A percentile compares a stretch with the other conserved stretches of the same genome.
phyloP scores from a whole-genome alignment of 2,113 vertebrate genomes.

The Catharus bicknelli region DNA sequence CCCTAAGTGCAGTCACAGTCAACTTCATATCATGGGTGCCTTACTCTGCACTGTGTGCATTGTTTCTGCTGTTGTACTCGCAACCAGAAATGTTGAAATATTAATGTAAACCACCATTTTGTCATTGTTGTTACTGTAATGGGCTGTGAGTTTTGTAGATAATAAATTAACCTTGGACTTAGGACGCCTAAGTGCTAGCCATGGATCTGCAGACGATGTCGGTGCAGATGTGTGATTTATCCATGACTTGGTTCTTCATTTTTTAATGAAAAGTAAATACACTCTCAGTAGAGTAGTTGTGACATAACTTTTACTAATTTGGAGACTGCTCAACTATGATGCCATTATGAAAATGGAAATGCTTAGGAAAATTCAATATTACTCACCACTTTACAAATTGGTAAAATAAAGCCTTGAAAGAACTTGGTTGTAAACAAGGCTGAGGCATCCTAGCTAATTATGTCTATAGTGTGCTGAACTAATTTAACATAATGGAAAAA shows the following conservation, averaged over 20 bases:
- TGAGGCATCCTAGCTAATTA: not conserved
- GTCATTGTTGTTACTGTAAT: not conserved
- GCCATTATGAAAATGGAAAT: not conserved
- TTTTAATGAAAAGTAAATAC: constrained; percentile 9
- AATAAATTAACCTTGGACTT: not conserved
- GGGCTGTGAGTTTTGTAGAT: not conserved
- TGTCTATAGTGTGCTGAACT: not conserved
- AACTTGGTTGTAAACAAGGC: not conserved
- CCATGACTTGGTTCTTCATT: not conserved
- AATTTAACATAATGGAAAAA: not conserved
- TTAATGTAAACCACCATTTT: constrained; percentile 43
- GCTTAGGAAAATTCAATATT: not conserved
- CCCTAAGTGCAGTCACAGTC: not conserved
- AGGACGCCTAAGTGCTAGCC: not conserved
- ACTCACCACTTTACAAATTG: not conserved
- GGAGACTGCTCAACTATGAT: not conserved
- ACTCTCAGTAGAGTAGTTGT: not conserved
- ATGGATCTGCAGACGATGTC: not conserved
- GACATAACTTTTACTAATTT: not conserved
- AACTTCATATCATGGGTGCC: not conserved
- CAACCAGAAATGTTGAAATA: constrained; percentile 26
- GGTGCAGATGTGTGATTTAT: accelerated
- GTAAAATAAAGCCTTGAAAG: not conserved
- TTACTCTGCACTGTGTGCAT: not conserved
- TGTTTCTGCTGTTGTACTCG: not conserved